These are phyloP conservation scores for Teleopsis dalmanni DNA, from an alignment of 1,140 invertebrate species.

Conservation along the genomic window DNA sequence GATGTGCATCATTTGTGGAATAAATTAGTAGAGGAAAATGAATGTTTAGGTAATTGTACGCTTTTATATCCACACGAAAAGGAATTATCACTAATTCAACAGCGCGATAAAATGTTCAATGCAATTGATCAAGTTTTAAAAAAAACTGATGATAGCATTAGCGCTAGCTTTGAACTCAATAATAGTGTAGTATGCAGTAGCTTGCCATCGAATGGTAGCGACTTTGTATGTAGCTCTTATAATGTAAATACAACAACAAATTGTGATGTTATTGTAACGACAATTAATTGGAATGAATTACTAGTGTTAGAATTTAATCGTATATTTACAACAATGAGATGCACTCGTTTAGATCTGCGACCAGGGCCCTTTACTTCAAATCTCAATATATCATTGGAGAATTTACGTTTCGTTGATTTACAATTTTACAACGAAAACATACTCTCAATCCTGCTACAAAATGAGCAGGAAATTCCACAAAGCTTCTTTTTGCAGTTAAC, in stretches of 20 bases:
- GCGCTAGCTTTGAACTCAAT: slow-evolving; percentile 52
- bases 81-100: slow-evolving; percentile 73
- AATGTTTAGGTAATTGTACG: slow-evolving; percentile 59
- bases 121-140: slow-evolving; percentile 64
- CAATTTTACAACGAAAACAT: slow-evolving; percentile 77
- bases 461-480: slow-evolving; percentile 46
- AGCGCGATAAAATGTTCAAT: slow-evolving; percentile 64
- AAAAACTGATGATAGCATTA: slow-evolving; percentile 57
- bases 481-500: slow-evolving; percentile 61
- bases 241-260: slow-evolving; percentile 21
- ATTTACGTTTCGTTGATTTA: slow-evolving; percentile 34
- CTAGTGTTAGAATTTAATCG: slow-evolving; percentile 32
- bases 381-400: slow-evolving; percentile 24
- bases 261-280: slow-evolving; percentile 29
- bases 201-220: slow-evolving; percentile 15
- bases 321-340: slow-evolving; percentile 18
- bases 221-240: slow-evolving; percentile 38
- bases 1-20: slow-evolving; percentile 67
- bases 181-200: slow-evolving; percentile 47
- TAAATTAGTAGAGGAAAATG: slow-evolving; percentile 64
- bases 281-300: slow-evolving; percentile 25
- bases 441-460: slow-evolving; percentile 65
- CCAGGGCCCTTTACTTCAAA: slow-evolving; percentile 35
- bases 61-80: slow-evolving; percentile 68
- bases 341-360: slow-evolving; percentile 28